phyloP scores from a whole-genome alignment of 2,888 invertebrate genomes.

The Caenorhabditis imperialis region DNA sequence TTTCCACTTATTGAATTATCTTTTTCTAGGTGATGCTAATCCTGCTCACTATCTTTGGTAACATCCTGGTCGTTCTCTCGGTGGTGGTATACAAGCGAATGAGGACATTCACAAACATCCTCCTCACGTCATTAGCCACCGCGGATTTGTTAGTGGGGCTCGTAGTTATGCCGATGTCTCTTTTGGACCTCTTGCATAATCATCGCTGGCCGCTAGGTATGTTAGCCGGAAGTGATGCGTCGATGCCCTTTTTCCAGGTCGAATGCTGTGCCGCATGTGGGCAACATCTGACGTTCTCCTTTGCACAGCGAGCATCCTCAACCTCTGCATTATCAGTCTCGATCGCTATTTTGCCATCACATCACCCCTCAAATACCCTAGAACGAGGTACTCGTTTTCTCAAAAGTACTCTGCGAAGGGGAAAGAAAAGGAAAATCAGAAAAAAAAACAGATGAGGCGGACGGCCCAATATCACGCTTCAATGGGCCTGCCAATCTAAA shows the following conservation, averaged over 20 bases:
- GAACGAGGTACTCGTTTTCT: conserved; percentile 70
- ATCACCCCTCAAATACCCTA: conserved; percentile 78
- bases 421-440: conserved; percentile 35
- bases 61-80: conserved; percentile 78
- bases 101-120: conserved; percentile 79
- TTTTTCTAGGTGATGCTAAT: conserved; percentile 75
- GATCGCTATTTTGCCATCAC: conserved; percentile 79
- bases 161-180: conserved; percentile 78
- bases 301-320: conserved; percentile 78
- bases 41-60: conserved; percentile 77
- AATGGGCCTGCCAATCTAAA: conserved; percentile 51
- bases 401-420: conserved; percentile 16
- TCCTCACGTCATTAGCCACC: conserved; percentile 79
- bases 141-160: conserved; percentile 78
- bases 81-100: conserved; percentile 79
- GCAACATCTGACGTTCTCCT: conserved; percentile 77
- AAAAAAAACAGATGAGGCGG: conserved; percentile 50
- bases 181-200: conserved; percentile 78
- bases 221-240: conserved; percentile 29
- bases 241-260: conserved; percentile 45
- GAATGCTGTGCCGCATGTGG: conserved; percentile 73
- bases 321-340: conserved; percentile 77
- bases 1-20: neutral
- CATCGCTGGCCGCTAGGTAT: conserved; percentile 77
- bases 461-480: conserved; percentile 56